Percentiles rank a stretch among this genome's conserved stretches.
Evolutionary conservation across 2,797 vertebrate genomes (phyloP).

Genomic region (Poeciliopsis paucimaculata): DNA sequence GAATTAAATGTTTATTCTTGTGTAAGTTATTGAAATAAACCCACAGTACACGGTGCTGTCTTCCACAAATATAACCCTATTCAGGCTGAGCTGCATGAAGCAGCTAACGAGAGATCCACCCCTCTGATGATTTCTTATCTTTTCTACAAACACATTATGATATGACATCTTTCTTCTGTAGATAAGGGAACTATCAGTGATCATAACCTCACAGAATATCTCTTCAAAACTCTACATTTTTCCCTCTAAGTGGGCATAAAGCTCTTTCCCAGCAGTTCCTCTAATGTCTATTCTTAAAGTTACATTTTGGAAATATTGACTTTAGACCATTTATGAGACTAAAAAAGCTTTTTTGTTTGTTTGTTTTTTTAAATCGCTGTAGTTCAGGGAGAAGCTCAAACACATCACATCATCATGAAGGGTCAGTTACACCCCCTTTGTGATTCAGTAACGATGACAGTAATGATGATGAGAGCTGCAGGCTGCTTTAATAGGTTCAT

Average conservation of each 20-base stretch:
- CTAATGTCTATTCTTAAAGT: not conserved
- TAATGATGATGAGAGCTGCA: slow-evolving; percentile 19
- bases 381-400: slow-evolving; percentile 3
- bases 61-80: not conserved
- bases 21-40: not conserved
- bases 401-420: slow-evolving; percentile 8
- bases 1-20: not conserved
- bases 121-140: not conserved
- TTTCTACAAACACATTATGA: not conserved
- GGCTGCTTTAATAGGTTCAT: slow-evolving; percentile 41
- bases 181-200: not conserved
- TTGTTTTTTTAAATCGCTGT: not conserved
- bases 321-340: not conserved
- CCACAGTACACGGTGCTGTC: not conserved
- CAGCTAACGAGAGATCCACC: not conserved
- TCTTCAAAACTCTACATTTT: not conserved
- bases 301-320: not conserved
- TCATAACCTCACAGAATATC: not conserved
- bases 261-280: not conserved
- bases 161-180: not conserved
- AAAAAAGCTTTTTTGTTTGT: not conserved
- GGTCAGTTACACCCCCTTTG: not conserved
- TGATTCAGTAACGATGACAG: slow-evolving; percentile 22
- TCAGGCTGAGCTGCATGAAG: not conserved
- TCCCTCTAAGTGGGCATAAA: not conserved